Base-by-base conservation (phyloP, 2,888 invertebrate species). In the Plusia festucae region DNA sequence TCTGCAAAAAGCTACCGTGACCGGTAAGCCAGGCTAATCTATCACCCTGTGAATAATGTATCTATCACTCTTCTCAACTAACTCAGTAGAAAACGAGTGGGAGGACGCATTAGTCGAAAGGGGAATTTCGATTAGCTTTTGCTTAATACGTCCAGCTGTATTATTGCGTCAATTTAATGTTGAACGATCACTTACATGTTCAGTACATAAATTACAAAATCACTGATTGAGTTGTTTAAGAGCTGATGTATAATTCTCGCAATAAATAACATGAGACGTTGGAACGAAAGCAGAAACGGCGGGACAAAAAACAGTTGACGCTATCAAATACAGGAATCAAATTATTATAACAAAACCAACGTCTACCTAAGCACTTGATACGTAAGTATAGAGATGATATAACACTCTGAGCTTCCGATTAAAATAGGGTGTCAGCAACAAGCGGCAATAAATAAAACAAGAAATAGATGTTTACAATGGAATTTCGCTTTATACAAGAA, bases 401-500 rank as follows among this genome's bases (percentile, higher is more conserved):
- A 73, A 65, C 22, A 56, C 22, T 22, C 22, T 30, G 30, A 60
- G 61, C 58, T n/a, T 56, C 20, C 52, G 63, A 74, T 74, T 65
- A 60, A 57, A 53, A 65, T 77, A 73, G 52, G 56, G 40, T 15
- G 52, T 67, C 63, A 59, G 58, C 63, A 22, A 56, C 58, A 64
- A 76, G 16, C 53, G 34, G 44, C 52, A 64, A 70, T 77, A 79
- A 77, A 78, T 73, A 81, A 76, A 76, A 76, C 64, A 70, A 74
- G 68, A 69, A 76, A 70, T 65, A 59, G 62, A 61, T 72, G 80
- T 81, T 60, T 65, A 65, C 59, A 73, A 69, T 65, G 66, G 61
- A 70, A 70, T 68, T 56, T 81, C 72, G 63, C 59, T 54, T 55
- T 72, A 66, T 83, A 78, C 73, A 72, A 76, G 70, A 78, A 83